A percentile compares a stretch with the other conserved stretches of the same genome.
phyloP scores from a whole-genome alignment of 1,140 invertebrate species.

The Drosophila nigromelanica region DNA sequence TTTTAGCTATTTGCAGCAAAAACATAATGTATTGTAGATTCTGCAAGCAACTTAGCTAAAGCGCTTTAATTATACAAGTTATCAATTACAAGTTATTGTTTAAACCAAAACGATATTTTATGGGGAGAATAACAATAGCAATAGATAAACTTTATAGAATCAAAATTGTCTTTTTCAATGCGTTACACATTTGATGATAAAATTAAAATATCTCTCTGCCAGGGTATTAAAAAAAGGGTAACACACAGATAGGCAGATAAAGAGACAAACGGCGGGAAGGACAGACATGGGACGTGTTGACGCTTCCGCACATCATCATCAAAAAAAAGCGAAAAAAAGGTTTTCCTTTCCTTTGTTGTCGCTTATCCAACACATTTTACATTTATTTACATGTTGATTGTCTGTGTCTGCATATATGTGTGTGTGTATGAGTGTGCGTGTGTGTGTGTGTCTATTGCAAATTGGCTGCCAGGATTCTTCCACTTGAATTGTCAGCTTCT shows the following conservation, averaged over 20 bases:
- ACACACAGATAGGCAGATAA: conserved; percentile 1
- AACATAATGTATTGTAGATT: no score
- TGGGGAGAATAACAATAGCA: no score
- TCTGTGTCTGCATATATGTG: not conserved
- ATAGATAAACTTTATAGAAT: no score
- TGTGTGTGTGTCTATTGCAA: conserved; percentile 56
- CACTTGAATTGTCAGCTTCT: conserved; percentile 68
- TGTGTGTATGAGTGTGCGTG: conserved; percentile 40
- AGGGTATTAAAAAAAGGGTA: not conserved
- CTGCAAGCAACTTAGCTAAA: no score
- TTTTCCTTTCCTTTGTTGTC: conserved; percentile 33
- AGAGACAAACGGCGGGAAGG: not conserved
- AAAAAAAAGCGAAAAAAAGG: conserved; percentile 25
- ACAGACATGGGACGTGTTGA: conserved; percentile 36
- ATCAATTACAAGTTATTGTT: no score
- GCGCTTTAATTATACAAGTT: no score
- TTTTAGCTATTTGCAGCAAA: no score
- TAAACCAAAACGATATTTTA: no score
- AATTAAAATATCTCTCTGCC: no score
- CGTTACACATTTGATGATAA: no score
- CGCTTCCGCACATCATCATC: conserved; percentile 50
- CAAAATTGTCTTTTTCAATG: no score
- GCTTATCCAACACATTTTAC: conserved; percentile 48
- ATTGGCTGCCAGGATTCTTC: conserved; percentile 72
- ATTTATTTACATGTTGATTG: conserved; percentile 58